Percentiles rank a stretch among this genome's conserved stretches.
phyloP scores from a whole-genome alignment of 2,113 vertebrate species.

The Apistogramma diplotaenia region DNA sequence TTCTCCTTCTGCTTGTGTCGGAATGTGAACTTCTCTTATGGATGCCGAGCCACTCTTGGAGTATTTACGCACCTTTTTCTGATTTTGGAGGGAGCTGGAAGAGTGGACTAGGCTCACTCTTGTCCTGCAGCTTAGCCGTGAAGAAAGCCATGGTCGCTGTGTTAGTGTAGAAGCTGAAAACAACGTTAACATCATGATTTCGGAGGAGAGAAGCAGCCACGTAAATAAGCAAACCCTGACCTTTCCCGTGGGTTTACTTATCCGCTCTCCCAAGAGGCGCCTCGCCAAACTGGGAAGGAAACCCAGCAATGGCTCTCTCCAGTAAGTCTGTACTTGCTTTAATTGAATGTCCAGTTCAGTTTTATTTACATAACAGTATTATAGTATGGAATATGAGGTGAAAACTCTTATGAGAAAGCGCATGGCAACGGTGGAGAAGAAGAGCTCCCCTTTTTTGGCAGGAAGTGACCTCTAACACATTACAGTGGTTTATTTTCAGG shows the following conservation, averaged over 20 bases:
- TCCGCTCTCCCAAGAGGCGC: conserved; percentile 79
- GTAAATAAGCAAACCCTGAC: conserved; percentile 71
- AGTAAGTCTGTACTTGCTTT: conserved; percentile 66
- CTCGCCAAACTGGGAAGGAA: conserved; percentile 79
- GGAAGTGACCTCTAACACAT: background rate
- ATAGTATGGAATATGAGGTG: too few species aligned
- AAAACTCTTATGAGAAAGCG: background rate
- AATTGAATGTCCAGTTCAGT: background rate
- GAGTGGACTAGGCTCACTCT: background rate
- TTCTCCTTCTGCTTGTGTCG: background rate
- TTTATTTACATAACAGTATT: background rate
- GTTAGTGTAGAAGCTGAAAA: conserved; percentile 11
- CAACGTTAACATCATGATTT: conserved; percentile 68
- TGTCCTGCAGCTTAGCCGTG: background rate
- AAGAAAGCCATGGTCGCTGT: background rate
- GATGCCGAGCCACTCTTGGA: background rate
- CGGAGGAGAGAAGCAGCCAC: conserved; percentile 75
- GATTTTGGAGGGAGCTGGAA: background rate
- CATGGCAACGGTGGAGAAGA: background rate
- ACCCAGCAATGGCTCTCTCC: conserved; percentile 79
- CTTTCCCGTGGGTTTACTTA: conserved; percentile 77
- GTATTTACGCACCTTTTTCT: background rate
- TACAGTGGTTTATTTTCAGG: background rate
- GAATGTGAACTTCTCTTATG: background rate
- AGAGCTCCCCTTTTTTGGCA: background rate